Evolutionary conservation across 2,888 invertebrate species (phyloP).

Genomic region (Dermolepida albohirtum): DNA sequence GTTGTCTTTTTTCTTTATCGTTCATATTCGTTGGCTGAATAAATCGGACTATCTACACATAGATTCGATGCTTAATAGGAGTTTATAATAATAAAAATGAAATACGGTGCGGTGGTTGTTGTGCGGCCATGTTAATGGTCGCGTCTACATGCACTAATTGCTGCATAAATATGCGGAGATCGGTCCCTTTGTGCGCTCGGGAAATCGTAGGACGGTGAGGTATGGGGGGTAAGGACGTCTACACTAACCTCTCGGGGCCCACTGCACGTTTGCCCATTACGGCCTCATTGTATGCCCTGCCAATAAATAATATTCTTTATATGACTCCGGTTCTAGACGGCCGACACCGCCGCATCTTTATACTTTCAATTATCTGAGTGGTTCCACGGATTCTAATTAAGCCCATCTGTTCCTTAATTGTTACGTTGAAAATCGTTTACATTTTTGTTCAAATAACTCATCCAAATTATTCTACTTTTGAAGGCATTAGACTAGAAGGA

Average conservation of each 20-base stretch:
- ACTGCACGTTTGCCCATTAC: constrained; percentile 59
- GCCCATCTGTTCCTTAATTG: constrained; percentile 60
- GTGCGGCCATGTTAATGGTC: constrained; percentile 54
- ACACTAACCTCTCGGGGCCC: constrained; percentile 43
- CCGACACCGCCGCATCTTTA: constrained; percentile 36
- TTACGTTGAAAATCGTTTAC: constrained; percentile 48
- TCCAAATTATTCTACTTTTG: too few species aligned
- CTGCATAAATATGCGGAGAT: constrained; percentile 60
- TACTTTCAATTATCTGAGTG: constrained; percentile 59
- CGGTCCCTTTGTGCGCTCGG: constrained; percentile 58
- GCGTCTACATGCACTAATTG: constrained; percentile 58
- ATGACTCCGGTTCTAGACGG: constrained; percentile 57
- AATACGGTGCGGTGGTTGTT: constrained; percentile 41
- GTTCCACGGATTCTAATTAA: constrained; percentile 61
- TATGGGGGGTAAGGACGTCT: constrained; percentile 38
- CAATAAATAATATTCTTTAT: constrained; percentile 66
- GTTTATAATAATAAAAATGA: constrained; percentile 45
- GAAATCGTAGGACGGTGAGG: constrained; percentile 46
- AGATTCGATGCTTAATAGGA: constrained; percentile 40
- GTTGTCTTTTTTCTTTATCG: constrained; percentile 11
- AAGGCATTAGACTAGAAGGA: too few species aligned
- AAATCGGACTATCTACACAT: constrained; percentile 25
- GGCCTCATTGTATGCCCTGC: constrained; percentile 63
- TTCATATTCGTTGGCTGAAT: constrained; percentile 3
- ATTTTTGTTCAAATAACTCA: constrained; percentile 27